Evolutionary conservation across 1,140 invertebrate species (phyloP).

Genomic region (Homalodisca vitripennis): DNA sequence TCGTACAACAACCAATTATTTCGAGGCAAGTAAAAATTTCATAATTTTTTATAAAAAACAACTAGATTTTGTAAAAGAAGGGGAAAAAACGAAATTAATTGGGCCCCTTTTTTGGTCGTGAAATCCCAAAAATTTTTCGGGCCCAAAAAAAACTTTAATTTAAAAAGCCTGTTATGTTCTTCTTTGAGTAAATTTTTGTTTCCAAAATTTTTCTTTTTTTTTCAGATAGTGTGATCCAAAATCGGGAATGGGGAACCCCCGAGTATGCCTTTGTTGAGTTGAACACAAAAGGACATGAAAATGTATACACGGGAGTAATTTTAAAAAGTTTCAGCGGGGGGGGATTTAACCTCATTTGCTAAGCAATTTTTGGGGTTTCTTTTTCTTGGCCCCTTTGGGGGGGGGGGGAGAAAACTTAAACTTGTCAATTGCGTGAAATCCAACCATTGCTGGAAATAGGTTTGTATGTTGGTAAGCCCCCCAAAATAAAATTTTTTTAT

Average conservation of each 20-base stretch:
- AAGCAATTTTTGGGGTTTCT: constrained; percentile 52
- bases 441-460: constrained; percentile 67
- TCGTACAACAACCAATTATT: no score
- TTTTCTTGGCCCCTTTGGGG: constrained; percentile 74
- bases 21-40: no score
- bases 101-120: no score
- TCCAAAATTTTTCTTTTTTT: no score
- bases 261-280: constrained; percentile 99
- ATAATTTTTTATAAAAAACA: no score
- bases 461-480: constrained; percentile 92
- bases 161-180: no score
- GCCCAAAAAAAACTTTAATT: no score
- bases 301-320: constrained; percentile 69
- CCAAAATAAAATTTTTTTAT: constrained; percentile 69
- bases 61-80: no score
- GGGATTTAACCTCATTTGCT: constrained; percentile 23
- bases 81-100: no score
- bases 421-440: constrained; percentile 52
- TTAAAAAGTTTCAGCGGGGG: constrained; percentile 26
- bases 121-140: no score
- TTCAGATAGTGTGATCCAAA: constrained; percentile 88
- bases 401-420: constrained; percentile 37
- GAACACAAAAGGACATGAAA: constrained; percentile 99
- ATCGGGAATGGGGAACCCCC: no score
- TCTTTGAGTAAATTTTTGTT: no score